Percentiles rank a stretch among this genome's conserved stretches.
Conservation (phyloP, 2,797 vertebrate genomes). For the Podarcis siculus region DNA sequence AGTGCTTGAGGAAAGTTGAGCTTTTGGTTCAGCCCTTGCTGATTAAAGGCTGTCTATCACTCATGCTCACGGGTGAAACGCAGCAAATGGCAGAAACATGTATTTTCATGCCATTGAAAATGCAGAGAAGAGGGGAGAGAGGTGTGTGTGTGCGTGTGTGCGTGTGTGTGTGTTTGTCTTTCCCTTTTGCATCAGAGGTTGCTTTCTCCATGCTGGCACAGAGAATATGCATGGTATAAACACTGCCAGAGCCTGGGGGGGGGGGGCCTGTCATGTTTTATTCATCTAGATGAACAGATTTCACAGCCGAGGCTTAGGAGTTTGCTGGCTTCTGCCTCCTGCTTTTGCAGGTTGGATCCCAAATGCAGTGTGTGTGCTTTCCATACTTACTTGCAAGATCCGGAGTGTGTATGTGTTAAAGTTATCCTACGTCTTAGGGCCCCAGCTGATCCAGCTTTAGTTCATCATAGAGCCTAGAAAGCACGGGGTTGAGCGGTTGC, state of each 20-base stretch:
- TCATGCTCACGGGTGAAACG: conserved; percentile 1
- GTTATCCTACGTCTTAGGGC: not conserved
- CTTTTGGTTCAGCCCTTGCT: not conserved
- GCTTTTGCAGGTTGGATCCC: not conserved
- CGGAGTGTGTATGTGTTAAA: not conserved
- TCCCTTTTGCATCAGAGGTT: conserved; percentile 2
- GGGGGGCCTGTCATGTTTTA: not conserved
- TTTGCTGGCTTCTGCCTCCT: not conserved
- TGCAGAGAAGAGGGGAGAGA: not conserved
- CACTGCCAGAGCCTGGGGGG: not conserved
- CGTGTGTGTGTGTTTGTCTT: not conserved
- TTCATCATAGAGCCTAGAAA: not conserved
- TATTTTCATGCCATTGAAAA: conserved; percentile 10
- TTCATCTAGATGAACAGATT: conserved; percentile 11
- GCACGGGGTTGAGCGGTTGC: no score
- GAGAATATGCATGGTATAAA: not conserved
- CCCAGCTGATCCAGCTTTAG: not conserved
- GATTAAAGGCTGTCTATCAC: not conserved
- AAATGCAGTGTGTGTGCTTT: not conserved
- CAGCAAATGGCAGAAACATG: conserved; percentile 12
- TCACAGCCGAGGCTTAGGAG: not conserved
- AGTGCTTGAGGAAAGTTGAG: not conserved
- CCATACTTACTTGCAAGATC: not conserved
- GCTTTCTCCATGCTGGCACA: not conserved
- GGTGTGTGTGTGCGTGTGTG: no score